These are phyloP conservation scores for Oligia strigilis DNA, from an alignment of 2,888 invertebrate species.

Conservation along the genomic window DNA sequence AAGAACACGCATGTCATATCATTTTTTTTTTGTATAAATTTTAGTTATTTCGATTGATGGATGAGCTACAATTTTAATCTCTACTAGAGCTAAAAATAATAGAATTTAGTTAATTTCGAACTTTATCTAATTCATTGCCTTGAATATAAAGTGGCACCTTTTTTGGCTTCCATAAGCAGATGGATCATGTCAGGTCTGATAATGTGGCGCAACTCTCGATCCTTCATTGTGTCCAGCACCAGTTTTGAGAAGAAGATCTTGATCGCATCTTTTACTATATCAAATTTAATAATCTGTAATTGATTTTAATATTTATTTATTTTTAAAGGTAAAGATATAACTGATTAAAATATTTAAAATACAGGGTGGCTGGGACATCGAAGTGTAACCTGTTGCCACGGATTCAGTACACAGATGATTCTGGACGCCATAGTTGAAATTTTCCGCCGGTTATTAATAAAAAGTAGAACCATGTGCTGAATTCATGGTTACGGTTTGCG, in stretches of 20 bases:
- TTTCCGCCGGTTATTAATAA: background rate
- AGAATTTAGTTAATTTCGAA: background rate
- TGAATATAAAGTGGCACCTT: slow-evolving; percentile 71
- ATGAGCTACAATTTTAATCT: background rate
- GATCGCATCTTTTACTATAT: slow-evolving; percentile 62
- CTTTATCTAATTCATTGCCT: background rate
- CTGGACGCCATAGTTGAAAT: no score
- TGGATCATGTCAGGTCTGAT: slow-evolving; percentile 88
- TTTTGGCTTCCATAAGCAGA: slow-evolving; percentile 77
- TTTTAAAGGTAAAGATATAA: background rate
- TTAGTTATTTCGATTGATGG: no score
- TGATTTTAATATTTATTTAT: no score
- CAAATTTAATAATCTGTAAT: slow-evolving; percentile 67
- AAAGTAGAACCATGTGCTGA: background rate
- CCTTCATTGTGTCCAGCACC: slow-evolving; percentile 81
- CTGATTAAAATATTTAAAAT: background rate
- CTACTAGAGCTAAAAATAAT: background rate
- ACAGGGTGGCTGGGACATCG: background rate
- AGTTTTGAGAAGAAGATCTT: slow-evolving; percentile 78
- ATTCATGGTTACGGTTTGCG: background rate
- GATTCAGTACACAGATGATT: background rate
- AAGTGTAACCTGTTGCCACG: background rate
- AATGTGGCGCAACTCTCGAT: slow-evolving; percentile 79
- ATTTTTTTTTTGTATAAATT: no score
- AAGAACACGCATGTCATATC: background rate